These are phyloP conservation scores for Euschistus heros DNA, from an alignment of 1,140 invertebrate species.

Conservation along the genomic window DNA sequence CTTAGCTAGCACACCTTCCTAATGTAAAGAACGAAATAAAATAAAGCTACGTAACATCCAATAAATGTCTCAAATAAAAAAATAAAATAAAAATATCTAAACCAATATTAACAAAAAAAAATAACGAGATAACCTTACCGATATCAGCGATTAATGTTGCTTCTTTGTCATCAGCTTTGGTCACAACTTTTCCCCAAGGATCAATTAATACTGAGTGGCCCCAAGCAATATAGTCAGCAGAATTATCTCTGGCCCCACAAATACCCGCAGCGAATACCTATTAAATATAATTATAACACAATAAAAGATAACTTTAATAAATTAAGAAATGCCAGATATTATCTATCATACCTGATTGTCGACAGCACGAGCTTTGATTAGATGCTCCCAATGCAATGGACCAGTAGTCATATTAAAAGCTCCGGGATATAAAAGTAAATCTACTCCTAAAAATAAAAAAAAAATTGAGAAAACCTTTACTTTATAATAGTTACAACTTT, in stretches of 20 bases:
- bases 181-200: constrained; percentile 77
- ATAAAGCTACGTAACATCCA: background rate
- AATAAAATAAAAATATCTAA: constrained; percentile 39
- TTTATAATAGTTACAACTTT: too few relatives aligned
- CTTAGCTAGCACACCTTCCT: too few relatives aligned
- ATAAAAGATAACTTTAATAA: background rate
- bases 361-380: constrained; percentile 65
- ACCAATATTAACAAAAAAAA: constrained; percentile 33
- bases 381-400: constrained; percentile 81
- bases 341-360: constrained; percentile 69
- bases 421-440: constrained; percentile 79
- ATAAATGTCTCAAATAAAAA: constrained; percentile 20
- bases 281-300: background rate
- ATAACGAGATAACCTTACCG: constrained; percentile 46
- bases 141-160: constrained; percentile 64
- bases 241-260: constrained; percentile 63
- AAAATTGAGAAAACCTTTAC: background rate
- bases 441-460: constrained; percentile 49
- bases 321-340: background rate
- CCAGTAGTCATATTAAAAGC: constrained; percentile 95
- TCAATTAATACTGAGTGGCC: constrained; percentile 76
- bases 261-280: constrained; percentile 55
- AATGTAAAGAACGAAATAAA: background rate
- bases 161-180: constrained; percentile 56
- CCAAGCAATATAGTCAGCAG: constrained; percentile 71